phyloP scores from a whole-genome alignment of 2,113 vertebrate genomes.

The Gnathonemus echidnorhynchus region DNA sequence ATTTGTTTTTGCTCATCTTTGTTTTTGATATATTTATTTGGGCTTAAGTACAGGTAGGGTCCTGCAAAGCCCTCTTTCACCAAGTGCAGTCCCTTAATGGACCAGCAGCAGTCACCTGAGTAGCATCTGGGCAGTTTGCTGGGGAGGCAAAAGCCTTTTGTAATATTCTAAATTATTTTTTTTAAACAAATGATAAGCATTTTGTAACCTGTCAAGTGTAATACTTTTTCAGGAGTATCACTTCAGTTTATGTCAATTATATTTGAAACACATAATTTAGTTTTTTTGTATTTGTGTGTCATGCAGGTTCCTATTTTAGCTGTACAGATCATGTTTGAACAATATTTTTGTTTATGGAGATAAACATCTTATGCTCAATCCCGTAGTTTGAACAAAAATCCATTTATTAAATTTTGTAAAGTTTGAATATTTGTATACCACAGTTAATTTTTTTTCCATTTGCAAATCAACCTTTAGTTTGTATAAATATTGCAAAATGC shows the following conservation, averaged over 20 bases:
- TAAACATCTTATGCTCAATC: constrained; percentile 29
- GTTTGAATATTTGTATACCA: constrained; percentile 45
- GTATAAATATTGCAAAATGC: constrained; percentile 38
- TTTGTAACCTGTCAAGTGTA: constrained; percentile 14
- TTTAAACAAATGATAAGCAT: constrained; percentile 20
- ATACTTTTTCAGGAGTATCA: constrained; percentile 15
- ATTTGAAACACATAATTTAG: constrained; percentile 17
- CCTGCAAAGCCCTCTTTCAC: constrained; percentile 4
- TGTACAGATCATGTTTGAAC: constrained; percentile 32
- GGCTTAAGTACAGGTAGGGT: background rate
- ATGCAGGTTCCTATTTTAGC: constrained; percentile 25
- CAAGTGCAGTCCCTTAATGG: constrained; percentile 15
- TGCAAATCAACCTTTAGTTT: constrained; percentile 32
- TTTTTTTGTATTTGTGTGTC: constrained; percentile 28
- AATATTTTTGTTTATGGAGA: constrained; percentile 31
- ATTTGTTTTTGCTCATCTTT: background rate
- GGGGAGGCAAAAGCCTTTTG: constrained; percentile 13
- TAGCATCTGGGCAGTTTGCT: background rate
- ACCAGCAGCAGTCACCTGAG: constrained; percentile 41
- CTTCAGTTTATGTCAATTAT: constrained; percentile 9
- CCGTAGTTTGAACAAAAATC: constrained; percentile 39
- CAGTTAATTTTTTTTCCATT: constrained; percentile 35
- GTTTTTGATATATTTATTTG: constrained; percentile 14
- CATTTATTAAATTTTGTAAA: constrained; percentile 49
- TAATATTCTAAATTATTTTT: constrained; percentile 29